These are phyloP conservation scores for Metellina segmentata DNA, from an alignment of 2,888 invertebrate genomes.

Conservation along the genomic window DNA sequence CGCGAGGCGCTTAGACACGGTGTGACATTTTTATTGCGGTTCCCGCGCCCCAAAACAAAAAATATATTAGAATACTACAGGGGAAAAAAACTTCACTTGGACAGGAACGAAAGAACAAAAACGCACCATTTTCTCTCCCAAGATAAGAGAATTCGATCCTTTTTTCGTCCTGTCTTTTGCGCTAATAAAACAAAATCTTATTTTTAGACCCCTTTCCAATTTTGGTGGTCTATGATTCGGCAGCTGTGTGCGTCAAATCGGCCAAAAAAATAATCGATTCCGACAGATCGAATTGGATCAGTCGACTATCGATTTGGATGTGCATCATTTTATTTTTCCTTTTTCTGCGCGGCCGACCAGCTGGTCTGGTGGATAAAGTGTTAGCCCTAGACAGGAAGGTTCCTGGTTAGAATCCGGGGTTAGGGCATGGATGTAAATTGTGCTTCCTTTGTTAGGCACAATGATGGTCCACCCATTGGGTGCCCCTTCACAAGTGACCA, in stretches of 20 bases:
- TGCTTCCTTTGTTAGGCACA: too few species aligned
- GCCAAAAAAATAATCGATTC: neutral
- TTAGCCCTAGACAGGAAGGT: too few species aligned
- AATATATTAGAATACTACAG: constrained; percentile 19
- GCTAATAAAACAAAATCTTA: constrained; percentile 13
- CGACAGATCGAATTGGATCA: too few species aligned
- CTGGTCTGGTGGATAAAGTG: too few species aligned
- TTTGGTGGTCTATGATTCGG: neutral
- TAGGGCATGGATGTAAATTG: too few species aligned
- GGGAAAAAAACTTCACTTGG: neutral
- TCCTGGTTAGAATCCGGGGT: too few species aligned
- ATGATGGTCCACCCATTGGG: too few species aligned
- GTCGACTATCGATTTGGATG: neutral
- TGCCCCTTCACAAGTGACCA: too few species aligned
- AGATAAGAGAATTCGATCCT: neutral
- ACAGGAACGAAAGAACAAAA: constrained; percentile 16
- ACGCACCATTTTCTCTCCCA: constrained; percentile 12
- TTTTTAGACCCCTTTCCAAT: neutral
- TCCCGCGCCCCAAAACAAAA: constrained; percentile 19
- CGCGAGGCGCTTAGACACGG: constrained; percentile 5
- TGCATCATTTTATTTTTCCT: neutral
- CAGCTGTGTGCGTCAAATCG: neutral
- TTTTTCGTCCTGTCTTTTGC: neutral
- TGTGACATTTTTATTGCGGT: constrained; percentile 63
- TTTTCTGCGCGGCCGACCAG: neutral